Base-by-base conservation (phyloP, 2,797 vertebrate genomes). In the Muscicapa comitata region DNA sequence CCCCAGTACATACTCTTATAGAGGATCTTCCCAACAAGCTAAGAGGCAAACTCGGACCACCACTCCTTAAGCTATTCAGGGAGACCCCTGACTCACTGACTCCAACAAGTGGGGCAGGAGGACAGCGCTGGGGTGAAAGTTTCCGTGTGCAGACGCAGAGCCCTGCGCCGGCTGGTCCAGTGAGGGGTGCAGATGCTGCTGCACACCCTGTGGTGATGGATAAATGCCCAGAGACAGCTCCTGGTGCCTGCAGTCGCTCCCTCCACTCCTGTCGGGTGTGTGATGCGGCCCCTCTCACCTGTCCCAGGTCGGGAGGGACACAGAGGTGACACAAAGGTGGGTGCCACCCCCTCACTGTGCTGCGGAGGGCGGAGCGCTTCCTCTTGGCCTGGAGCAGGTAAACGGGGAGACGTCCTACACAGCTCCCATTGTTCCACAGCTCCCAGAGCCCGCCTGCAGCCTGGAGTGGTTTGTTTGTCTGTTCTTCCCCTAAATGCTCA, bases 381-480 rank as follows among this genome's bases (percentile, higher is more conserved):
- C 80, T 58, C 67, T 72, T 40, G 88, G 83, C 25, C 57, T 29
- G 88, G 38, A 25, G 81, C 93, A 94, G 93, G 92, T 93, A 9
- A 72, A 33, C 10, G 10, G 62, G 88, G 84, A 95, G 68, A 58
- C 0, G 4, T 74, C 57, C 59, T 35, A 12, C 88, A 48, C 20
- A 57, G 47, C 40, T 86, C 33, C 88, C 75, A 42, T 55, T 86
- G 92, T 83, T 85, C 10, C 42, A 4, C 65, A 8, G 72, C 50
- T 73, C 13, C 0, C 6, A 4, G 66, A 77, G 57, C 82, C 80
- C 0, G 28, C 80, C 53, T 53, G 59, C 87, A 26, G 73, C 28
- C 2, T 87, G 55, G 50, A 50, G 2, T 42, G 65, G 33, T 77
- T 57, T 78, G 63, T 87, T 92, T 86, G 67, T 74, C 86, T 68